Evolutionary conservation across 2,888 invertebrate genomes (phyloP), one percentile per base, ranked within the genome.

Genomic region (Xiphydria camelus): DNA sequence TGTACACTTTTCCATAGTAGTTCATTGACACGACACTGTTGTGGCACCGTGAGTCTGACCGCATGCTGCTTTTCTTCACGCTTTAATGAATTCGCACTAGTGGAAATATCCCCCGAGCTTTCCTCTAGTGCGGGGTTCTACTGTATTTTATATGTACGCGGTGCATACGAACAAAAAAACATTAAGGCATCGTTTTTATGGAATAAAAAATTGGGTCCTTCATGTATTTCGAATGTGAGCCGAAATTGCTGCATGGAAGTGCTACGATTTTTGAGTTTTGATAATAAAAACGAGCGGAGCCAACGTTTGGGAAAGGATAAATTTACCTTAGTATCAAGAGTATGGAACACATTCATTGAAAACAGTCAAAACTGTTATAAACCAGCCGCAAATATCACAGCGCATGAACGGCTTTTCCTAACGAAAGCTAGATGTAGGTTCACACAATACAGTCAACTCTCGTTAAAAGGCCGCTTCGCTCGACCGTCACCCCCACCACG

Each of bases 361-460:
- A 57, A 61, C 26, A 40, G 52, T 33, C 21, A 26, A 20, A 44
- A 45, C 9, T 57, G 53, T 37, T 57, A 47, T 33, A 59, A 50
- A 42, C 55, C 59, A 29, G 57, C 47, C 6, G 23, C 32, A 25
- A 41, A 47, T 47, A 41, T 53, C 31, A 62, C 55, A 26, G 46
- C 59, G 15, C 61, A 59, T 37, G 62, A 61, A 47, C 57, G 64
- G 41, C 46, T 64, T 33, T 62, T 63, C 54, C 47, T 58, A 7
- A 55, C 59, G 6, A 64, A 18, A 34, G 35, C 18, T 34, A 5
- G 7, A 17, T 18, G 17, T 17, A 34, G 17, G 19, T 34, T 5
- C 5, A 18, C 52, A 4, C 64, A 66, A 41, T n/a, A n/a, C n/a
- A n/a, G n/a, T n/a, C n/a, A n/a, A n/a, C n/a, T n/a, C n/a, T n/a